phyloP scores from a whole-genome alignment of 2,797 vertebrate species.

The Nyctalus aviator region DNA sequence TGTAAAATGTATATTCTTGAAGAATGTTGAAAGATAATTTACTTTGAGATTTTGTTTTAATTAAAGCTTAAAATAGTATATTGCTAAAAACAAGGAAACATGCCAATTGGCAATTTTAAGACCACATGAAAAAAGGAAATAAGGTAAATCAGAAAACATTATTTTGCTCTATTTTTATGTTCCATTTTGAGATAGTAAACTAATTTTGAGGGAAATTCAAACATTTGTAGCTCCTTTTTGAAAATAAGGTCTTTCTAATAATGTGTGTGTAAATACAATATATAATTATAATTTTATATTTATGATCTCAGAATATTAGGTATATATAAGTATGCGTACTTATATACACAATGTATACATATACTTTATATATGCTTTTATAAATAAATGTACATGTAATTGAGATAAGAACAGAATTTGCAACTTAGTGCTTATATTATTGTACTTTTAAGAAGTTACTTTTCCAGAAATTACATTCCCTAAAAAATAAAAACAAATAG shows the following conservation, averaged over 20 bases:
- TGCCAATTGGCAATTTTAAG: neutral
- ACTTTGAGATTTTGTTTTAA: neutral
- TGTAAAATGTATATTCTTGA: neutral
- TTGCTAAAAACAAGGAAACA: neutral
- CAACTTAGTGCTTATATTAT: neutral
- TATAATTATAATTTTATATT: neutral
- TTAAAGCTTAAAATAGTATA: neutral
- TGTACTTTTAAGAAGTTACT: neutral
- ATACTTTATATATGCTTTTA: neutral
- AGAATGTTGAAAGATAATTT: neutral
- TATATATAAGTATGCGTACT: neutral
- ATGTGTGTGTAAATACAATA: neutral
- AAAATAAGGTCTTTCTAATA: neutral
- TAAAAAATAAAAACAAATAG: neutral
- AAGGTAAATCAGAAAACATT: constrained; percentile 1
- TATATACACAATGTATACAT: too few relatives aligned
- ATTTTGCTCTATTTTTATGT: neutral
- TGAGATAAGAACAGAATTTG: neutral
- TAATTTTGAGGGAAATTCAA: neutral
- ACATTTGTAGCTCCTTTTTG: neutral
- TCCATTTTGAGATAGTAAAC: neutral
- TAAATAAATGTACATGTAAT: neutral
- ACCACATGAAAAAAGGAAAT: neutral
- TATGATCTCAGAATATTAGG: neutral
- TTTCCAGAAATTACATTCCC: neutral